A percentile compares a stretch with the other conserved stretches of the same genome.
Conservation (phyloP, 2,888 invertebrate genomes). For the Deroplatys truncata region DNA sequence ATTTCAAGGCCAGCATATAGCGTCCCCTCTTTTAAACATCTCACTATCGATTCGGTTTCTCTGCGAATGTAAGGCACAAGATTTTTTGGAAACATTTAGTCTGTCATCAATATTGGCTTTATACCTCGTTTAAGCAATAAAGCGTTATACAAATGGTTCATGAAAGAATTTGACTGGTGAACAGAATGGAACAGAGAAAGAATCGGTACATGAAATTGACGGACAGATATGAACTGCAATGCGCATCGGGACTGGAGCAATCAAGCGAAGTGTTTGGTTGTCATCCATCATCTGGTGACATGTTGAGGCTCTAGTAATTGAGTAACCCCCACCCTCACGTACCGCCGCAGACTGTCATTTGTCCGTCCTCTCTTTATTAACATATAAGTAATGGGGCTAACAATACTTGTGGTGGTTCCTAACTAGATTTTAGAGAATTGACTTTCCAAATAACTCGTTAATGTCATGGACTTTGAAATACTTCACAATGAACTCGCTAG, state of each 20-base stretch:
- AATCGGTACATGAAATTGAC: not conserved
- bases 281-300: constrained; percentile 14
- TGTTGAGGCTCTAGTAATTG: not conserved
- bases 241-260: not conserved
- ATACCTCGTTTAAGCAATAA: no score
- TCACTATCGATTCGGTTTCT: no score
- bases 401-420: not conserved
- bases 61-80: no score
- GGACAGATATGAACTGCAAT: not conserved
- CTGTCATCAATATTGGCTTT: no score
- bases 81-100: no score
- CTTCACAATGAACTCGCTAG: not conserved
- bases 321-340: not conserved
- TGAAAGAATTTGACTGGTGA: not conserved
- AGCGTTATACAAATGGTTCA: no score
- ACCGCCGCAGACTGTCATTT: not conserved
- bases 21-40: no score
- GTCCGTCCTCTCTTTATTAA: not conserved
- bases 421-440: not conserved
- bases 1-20: no score
- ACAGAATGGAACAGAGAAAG: not conserved
- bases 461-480: not conserved
- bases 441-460: not conserved
- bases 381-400: not conserved
- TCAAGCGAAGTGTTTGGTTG: not conserved